Percentiles rank a stretch among this genome's conserved stretches.
Evolutionary conservation across 2,113 vertebrate species (phyloP).

Genomic region (Nycticryphes semicollaris): DNA sequence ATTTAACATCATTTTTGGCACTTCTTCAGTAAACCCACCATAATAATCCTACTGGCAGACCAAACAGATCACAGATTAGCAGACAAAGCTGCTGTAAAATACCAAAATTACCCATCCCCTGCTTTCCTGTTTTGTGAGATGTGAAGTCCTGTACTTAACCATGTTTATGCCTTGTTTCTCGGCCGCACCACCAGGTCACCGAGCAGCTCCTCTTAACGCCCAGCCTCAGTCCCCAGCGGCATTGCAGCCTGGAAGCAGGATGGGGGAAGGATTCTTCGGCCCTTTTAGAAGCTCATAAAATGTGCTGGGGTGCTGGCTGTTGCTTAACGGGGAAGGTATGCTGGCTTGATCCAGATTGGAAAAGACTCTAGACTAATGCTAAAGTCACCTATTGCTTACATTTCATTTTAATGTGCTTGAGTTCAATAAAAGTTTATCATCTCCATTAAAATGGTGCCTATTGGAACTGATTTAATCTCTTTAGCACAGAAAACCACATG

Average conservation of each 20-base stretch:
- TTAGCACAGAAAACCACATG: conserved; percentile 78
- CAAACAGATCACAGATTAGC: conserved; percentile 81
- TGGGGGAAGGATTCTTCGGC: conserved; percentile 19
- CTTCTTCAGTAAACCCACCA: conserved; percentile 81
- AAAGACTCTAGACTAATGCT: conserved; percentile 68
- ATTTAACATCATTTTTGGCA: conserved; percentile 83
- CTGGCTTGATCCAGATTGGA: conserved; percentile 72
- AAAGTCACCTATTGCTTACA: conserved; percentile 83
- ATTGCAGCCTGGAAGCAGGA: neutral
- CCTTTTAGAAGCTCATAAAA: conserved; percentile 73
- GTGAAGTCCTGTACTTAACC: conserved; percentile 57
- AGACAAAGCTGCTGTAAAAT: conserved; percentile 73
- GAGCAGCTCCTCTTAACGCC: neutral
- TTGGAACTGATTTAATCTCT: conserved; percentile 79
- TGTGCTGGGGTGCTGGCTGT: conserved; percentile 53
- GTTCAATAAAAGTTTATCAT: conserved; percentile 85
- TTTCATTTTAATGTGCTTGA: conserved; percentile 81
- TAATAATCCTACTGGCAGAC: conserved; percentile 84
- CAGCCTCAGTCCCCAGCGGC: conserved; percentile 4
- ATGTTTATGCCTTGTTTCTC: conserved; percentile 55
- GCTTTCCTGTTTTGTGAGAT: conserved; percentile 67
- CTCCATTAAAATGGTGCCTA: conserved; percentile 79
- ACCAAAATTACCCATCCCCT: conserved; percentile 66
- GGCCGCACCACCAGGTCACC: conserved; percentile 28
- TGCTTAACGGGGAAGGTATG: conserved; percentile 73